Base-by-base conservation (phyloP, 2,888 invertebrate genomes). In the Sarcophaga rosellei region DNA sequence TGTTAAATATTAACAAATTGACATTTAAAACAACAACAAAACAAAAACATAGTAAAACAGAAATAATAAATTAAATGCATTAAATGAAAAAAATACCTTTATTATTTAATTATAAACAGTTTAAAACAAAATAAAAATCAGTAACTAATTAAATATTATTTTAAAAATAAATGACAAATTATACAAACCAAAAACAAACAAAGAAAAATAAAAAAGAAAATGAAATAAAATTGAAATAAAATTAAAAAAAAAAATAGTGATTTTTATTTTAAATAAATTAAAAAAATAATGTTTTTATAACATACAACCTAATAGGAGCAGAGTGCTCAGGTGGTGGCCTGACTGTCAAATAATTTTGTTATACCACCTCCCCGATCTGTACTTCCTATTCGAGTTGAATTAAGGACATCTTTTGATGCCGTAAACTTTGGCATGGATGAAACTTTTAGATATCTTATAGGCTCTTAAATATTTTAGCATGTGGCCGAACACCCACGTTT, bases 1-100 rank as follows among this genome's bases (percentile, higher is more conserved):
- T 86, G 85, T 87, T 88, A 86, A 62, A 85, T 88, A 87, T 78
- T 77, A 86, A 86, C 68, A 84, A 79, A 87, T 85, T 84, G 77
- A 85, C 84, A 88, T 80, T 79, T 70, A 85, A 76, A 84, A 76
- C 72, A 79, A 77, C 69, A 81, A 80, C 68, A 73, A 77, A 86
- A 80, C 68, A 59, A 81, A 80, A 57, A 72, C 53, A 63, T 20
- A 70, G 57, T 53, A n/a, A 73, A 61, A 4, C 62, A 65, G 74
- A 85, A 84, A 65, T n/a, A 79, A 70, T 75, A 69, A 77, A 76
- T 45, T 45, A 73, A 85, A 85, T 74, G 81, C 81, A 85, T 74
- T 75, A 81, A 79, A 70, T 47, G 21, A 20, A 35, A 20, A 35
- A 57, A 61, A 53, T 79, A 76, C 72, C 23, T 25, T 25, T 82